A percentile compares a stretch with the other conserved stretches of the same genome.
phyloP scores from a whole-genome alignment of 1,140 invertebrate genomes.

The Trachymyrmex septentrionalis region DNA sequence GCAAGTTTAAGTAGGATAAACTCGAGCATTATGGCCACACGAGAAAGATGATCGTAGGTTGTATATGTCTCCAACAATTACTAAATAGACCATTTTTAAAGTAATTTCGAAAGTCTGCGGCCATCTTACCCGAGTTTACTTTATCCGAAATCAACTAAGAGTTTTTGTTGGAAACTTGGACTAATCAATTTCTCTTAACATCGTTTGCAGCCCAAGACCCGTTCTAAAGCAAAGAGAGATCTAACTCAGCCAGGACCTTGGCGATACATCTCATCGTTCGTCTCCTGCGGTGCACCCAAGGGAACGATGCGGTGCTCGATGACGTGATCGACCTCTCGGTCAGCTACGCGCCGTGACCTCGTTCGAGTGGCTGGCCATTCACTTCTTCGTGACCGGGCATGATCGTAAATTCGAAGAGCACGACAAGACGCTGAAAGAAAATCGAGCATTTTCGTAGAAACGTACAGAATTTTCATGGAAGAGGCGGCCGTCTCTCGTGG shows the following conservation, averaged over 20 bases:
- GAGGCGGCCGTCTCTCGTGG: not conserved
- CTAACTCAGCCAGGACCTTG: constrained; percentile 34
- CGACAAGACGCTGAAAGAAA: not conserved
- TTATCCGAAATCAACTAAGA: constrained; percentile 5
- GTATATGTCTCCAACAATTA: no score
- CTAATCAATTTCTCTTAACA: constrained; percentile 46
- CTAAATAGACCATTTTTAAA: no score
- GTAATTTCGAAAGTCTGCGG: no score
- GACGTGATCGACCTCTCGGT: constrained; percentile 71
- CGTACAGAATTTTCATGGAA: not conserved
- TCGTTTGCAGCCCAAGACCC: constrained; percentile 30
- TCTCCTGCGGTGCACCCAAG: constrained; percentile 20
- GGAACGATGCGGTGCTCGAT: constrained; percentile 60
- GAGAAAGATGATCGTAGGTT: no score
- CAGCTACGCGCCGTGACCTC: constrained; percentile 53
- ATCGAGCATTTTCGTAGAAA: not conserved
- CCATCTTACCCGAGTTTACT: no score
- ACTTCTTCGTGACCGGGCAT: not conserved
- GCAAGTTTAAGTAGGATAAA: not conserved
- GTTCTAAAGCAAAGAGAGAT: constrained; percentile 1
- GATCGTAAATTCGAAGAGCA: not conserved
- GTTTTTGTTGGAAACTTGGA: constrained; percentile 25
- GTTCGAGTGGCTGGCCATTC: constrained; percentile 56
- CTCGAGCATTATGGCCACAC: no score
- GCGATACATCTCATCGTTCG: constrained; percentile 4